A percentile compares a stretch with the other conserved stretches of the same genome.
Evolutionary conservation across 2,113 vertebrate species (phyloP).

Genomic region (Phrynocephalus versicolor): DNA sequence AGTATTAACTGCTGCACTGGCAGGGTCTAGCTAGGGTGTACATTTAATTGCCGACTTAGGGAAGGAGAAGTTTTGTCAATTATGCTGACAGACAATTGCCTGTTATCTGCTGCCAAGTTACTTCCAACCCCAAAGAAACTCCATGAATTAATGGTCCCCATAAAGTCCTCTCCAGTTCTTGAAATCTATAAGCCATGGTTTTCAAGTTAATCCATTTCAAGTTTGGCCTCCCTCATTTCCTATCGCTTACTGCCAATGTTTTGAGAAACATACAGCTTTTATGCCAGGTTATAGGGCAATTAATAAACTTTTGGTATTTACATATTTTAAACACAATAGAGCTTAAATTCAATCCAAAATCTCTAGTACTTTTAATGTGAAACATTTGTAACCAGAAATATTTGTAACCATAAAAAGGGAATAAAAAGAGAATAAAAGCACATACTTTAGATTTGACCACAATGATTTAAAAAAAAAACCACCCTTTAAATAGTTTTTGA

Average conservation of each 20-base stretch:
- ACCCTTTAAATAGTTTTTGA: constrained; percentile 68
- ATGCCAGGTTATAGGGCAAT: constrained; percentile 12
- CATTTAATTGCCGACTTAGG: neutral
- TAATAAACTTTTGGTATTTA: constrained; percentile 3
- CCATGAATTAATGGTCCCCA: too few species aligned
- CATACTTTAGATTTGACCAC: constrained; percentile 53
- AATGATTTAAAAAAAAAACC: constrained; percentile 37
- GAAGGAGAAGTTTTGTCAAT: neutral
- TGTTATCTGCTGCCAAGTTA: too few species aligned
- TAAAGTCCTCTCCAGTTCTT: too few species aligned
- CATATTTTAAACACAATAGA: constrained; percentile 18
- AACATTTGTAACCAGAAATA: constrained; percentile 46
- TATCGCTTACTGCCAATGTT: too few species aligned
- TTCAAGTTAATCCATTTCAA: too few species aligned
- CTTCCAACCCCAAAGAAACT: too few species aligned
- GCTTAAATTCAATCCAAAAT: constrained; percentile 30
- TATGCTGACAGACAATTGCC: too few species aligned
- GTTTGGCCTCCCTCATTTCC: too few species aligned
- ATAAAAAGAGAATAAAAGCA: constrained; percentile 15
- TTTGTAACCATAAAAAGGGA: constrained; percentile 51
- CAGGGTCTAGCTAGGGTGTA: neutral
- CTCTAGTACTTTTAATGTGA: neutral
- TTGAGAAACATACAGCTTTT: neutral
- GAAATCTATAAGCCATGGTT: too few species aligned
- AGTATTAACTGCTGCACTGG: neutral